Evolutionary conservation across 2,888 invertebrate genomes (phyloP), one percentile per base, ranked within the genome.

Genomic region (Scrobipalpa costella): DNA sequence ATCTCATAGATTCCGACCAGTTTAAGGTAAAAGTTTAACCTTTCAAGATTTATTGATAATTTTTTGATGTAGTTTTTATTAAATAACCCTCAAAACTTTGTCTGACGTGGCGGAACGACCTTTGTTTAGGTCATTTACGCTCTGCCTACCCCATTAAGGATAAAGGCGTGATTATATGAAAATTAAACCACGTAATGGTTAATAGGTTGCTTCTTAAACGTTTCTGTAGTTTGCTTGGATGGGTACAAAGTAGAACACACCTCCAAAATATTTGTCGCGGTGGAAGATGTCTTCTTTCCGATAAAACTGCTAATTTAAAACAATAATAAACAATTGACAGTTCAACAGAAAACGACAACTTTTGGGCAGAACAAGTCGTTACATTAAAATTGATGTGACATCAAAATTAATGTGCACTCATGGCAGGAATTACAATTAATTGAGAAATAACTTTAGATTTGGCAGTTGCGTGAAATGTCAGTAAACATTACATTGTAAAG

Each of bases 301-400:
- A 61, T 50, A 50, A 36, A 50, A 61, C 61, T 36, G 61, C 17
- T 34, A 50, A 61, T 50, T 61, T 61, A 61, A 61, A 61, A 61
- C 49, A 49, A 61, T 50, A 61, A 61, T 50, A 50, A 61, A 61
- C 58, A 59, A 40, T 38, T 11, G 34, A 34, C 13, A 57, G 38
- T 36, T 7, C 36, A 17, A 36, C 38, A n/a, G 36, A 36, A 57
- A 55, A 34, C 38, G 36, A 38, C 15, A 57, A 57, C 36, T 17
- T 49, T 57, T 57, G 34, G 36, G 15, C 17, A 19, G 36, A 21
- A 36, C 57, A 34, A 57, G 36, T 17, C 2, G 34, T 34, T 57
- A 27, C 27, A 55, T 62, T 40, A 62, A 62, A 40, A 40, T 62
- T 55, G 34, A 62, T 62, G 61, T 11, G 34, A 13, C 50, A 50